Conservation (phyloP, 2,113 vertebrate species). For the Corydoras sp. region DNA sequence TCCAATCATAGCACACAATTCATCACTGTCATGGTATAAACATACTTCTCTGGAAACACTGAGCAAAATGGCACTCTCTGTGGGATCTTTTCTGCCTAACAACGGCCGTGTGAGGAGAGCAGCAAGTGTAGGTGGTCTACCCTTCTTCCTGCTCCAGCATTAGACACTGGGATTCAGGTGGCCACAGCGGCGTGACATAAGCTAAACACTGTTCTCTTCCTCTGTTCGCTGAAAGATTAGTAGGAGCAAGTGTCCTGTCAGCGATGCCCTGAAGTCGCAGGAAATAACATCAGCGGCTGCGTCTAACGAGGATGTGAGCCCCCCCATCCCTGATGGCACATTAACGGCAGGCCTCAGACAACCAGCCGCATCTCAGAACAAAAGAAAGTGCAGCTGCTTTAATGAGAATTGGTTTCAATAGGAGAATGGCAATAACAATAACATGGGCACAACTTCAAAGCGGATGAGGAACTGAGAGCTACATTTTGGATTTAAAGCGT, state of each 20-base stretch:
- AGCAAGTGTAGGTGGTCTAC: slow-evolving; percentile 24
- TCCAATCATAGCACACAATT: too few species aligned
- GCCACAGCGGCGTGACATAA: slow-evolving; percentile 25
- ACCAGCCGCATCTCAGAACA: slow-evolving; percentile 52
- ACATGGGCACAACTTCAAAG: slow-evolving; percentile 49
- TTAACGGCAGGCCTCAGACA: slow-evolving; percentile 67
- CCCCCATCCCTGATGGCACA: slow-evolving; percentile 64
- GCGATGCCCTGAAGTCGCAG: slow-evolving; percentile 50
- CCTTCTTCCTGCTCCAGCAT: slow-evolving; percentile 27
- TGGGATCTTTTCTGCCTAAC: not conserved
- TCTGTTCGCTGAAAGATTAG: slow-evolving; percentile 48
- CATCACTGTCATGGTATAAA: too few species aligned
- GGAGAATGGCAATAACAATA: slow-evolving; percentile 59
- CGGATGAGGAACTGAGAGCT: slow-evolving; percentile 63
- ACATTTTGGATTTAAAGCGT: slow-evolving; percentile 42
- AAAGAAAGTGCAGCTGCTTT: slow-evolving; percentile 59
- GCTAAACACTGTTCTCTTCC: slow-evolving; percentile 38
- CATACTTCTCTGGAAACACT: too few species aligned
- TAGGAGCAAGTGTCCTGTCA: slow-evolving; percentile 45
- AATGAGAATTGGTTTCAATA: slow-evolving; percentile 64
- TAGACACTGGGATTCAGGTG: slow-evolving; percentile 30
- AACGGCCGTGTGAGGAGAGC: not conserved
- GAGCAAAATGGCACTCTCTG: too few species aligned
- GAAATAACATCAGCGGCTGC: slow-evolving; percentile 59
- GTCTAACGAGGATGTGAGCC: slow-evolving; percentile 70